Base-by-base conservation (phyloP, 2,113 vertebrate genomes). In the Oryzias javanicus region DNA sequence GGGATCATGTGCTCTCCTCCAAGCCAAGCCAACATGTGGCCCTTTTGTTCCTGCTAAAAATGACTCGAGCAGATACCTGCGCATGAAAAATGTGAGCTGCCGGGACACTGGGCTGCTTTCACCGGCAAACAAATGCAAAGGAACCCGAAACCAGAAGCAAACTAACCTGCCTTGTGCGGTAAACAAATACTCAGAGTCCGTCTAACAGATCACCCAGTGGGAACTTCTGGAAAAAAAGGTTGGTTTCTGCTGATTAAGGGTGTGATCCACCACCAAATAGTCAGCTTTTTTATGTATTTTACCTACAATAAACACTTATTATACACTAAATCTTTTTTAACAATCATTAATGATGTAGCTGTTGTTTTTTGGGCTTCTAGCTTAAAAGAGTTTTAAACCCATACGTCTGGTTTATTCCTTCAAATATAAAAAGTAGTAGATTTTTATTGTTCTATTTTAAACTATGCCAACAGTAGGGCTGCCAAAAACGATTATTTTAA, bases 61-160 rank as follows among this genome's bases (percentile, higher is more conserved):
- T 19, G 56, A 57, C 58, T 70, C 53, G 12, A 24, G 76, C 7
- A n/a, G 72, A 80, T 69, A 79, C 82, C 79, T 76, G 67, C 1
- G n/a, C 5, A 44, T 24, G 18, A 57, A 58, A 41, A 60, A 48
- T 4, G 29, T 7, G 65, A 67, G 76, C 78, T 22, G 50, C 0
- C 1, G 60, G 67, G 58, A 76, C 62, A 59, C 59, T 25, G 55
- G 3, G 22, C 41, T 14, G 49, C 49, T 49, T 75, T 73, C 70
- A 70, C 35, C 52, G 2, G 47, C 51, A 68, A 49, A 81, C 69
- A 81, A 72, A 79, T 29, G 42, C 49, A 45, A 2, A 44, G 79
- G 17, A 78, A 84, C 67, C 1, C 4, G 55, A 84, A 58, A 59
- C 73, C 47, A 13, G 54, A 42, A 67, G 58, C 74, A 60, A 69